Conservation (phyloP, 37 sponge, comb jelly and placozoan species). For the Bolinopsis microptera region DNA sequence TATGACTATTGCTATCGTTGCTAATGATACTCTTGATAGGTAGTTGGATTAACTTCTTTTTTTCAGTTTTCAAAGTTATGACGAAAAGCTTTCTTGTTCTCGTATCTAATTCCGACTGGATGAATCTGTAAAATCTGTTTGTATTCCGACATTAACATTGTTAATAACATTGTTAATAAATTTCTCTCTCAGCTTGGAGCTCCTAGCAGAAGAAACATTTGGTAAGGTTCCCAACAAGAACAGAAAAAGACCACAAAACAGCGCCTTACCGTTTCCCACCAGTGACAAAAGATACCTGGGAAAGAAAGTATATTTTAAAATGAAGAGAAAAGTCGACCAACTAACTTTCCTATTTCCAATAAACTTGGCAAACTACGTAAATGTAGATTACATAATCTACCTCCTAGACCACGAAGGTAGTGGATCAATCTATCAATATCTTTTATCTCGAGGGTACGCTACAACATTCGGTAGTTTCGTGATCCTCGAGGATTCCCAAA, state of each 20-base stretch:
- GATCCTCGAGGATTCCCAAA: background rate
- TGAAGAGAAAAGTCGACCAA: background rate
- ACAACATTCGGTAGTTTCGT: background rate
- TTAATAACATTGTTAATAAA: too few relatives aligned
- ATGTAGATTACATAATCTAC: background rate
- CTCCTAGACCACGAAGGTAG: background rate
- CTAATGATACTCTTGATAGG: constrained; percentile 26
- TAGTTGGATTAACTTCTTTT: background rate
- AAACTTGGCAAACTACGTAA: background rate
- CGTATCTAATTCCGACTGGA: background rate
- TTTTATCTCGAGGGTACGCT: background rate
- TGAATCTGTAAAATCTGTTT: background rate
- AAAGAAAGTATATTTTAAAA: background rate
- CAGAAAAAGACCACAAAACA: background rate
- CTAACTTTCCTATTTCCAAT: background rate
- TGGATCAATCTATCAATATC: background rate
- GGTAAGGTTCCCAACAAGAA: constrained; percentile 8
- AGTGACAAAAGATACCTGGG: background rate
- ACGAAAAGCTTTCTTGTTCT: too few relatives aligned
- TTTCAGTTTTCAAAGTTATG: background rate
- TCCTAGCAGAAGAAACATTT: background rate
- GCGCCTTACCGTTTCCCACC: background rate
- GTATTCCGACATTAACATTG: background rate
- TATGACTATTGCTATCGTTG: background rate
- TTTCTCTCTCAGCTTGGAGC: background rate